A percentile compares a stretch with the other conserved stretches of the same genome.
phyloP scores from a whole-genome alignment of 2,797 vertebrate genomes.

The Hydrocynus forskahlii region DNA sequence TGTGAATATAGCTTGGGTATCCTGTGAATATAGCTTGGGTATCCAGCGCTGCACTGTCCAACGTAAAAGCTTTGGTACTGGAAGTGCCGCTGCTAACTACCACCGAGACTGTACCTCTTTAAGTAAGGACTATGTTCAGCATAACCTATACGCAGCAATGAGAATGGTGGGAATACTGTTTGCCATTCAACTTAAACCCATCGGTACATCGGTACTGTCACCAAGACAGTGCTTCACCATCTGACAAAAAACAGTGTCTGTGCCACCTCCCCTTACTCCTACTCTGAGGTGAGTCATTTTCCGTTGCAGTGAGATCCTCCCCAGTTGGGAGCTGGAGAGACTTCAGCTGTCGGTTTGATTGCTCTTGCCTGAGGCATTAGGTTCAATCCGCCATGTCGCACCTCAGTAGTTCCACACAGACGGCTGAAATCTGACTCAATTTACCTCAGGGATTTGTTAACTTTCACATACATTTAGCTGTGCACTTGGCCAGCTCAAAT shows the following conservation, averaged over 20 bases:
- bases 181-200: background rate
- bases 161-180: constrained; percentile 11
- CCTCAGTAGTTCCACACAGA: constrained; percentile 84
- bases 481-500: constrained; percentile 86
- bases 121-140: background rate
- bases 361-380: constrained; percentile 86
- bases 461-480: constrained; percentile 89
- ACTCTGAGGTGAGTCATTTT: constrained; percentile 73
- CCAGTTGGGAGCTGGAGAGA: constrained; percentile 78
- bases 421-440: constrained; percentile 84
- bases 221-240: constrained; percentile 49
- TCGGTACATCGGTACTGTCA: constrained; percentile 38
- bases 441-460: constrained; percentile 88
- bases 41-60: background rate
- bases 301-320: constrained; percentile 74
- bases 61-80: background rate
- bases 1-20: background rate
- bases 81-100: background rate
- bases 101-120: background rate
- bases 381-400: constrained; percentile 85
- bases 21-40: background rate
- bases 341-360: constrained; percentile 85
- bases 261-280: constrained; percentile 44
- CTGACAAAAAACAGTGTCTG: constrained; percentile 50
- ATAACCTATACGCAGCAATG: background rate